Conservation (phyloP, 2,888 invertebrate genomes). For the Cylloceria caligata region DNA sequence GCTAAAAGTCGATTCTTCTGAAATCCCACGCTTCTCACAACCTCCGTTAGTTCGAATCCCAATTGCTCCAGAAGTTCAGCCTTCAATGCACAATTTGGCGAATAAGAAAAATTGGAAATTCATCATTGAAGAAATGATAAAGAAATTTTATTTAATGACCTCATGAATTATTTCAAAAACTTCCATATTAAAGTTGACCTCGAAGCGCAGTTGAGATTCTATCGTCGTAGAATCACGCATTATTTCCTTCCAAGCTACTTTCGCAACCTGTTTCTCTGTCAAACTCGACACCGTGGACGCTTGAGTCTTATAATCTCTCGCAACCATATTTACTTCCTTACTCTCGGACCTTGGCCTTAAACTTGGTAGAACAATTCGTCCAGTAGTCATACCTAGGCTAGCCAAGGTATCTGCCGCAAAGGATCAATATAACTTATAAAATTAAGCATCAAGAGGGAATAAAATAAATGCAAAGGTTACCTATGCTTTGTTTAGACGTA, state of each 20-base stretch:
- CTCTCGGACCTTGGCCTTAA: conserved; percentile 47
- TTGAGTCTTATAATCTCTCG: conserved; percentile 47
- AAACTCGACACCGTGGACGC: conserved; percentile 57
- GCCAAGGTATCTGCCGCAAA: conserved; percentile 22
- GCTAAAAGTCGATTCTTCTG: conserved; percentile 88
- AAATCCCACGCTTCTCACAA: conserved; percentile 86
- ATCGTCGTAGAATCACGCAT: conserved; percentile 89
- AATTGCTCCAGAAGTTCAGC: conserved; percentile 91
- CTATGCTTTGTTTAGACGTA: conserved; percentile 64
- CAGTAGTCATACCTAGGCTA: conserved; percentile 26
- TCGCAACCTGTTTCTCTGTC: conserved; percentile 57
- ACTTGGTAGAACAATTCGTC: conserved; percentile 46
- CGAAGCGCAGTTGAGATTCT: conserved; percentile 89
- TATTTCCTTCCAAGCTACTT: conserved; percentile 89
- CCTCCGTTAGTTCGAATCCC: conserved; percentile 87
- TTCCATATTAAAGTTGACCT: conserved; percentile 88
- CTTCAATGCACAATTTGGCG: conserved; percentile 9
- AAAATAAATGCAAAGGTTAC: conserved; percentile 33
- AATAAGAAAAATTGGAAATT: conserved; percentile 23
- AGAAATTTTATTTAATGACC: conserved; percentile 67
- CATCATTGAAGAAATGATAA: conserved; percentile 10
- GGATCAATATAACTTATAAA: neutral
- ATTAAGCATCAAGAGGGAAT: neutral
- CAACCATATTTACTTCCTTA: conserved; percentile 44
- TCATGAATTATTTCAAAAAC: conserved; percentile 90